phyloP scores from a whole-genome alignment of 1,140 invertebrate genomes.

The Atta colombica region DNA sequence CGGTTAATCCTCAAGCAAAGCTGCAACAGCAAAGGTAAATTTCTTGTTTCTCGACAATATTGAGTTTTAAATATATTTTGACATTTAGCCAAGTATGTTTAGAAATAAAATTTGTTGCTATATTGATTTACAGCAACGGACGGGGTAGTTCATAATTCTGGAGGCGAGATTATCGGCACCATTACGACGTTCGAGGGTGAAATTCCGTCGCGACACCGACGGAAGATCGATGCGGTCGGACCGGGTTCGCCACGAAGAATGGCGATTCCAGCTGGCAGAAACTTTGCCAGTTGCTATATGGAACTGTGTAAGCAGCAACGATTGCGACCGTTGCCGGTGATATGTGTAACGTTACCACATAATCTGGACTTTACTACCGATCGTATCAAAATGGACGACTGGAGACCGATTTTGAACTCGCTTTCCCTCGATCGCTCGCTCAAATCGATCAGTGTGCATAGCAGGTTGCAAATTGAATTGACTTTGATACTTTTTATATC shows the following conservation, averaged over 20 bases:
- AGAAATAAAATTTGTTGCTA: not conserved
- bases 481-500: conserved; percentile 54
- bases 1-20: conserved; percentile 53
- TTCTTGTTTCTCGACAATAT: not conserved
- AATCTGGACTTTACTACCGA: conserved; percentile 90
- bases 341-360: conserved; percentile 82
- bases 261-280: conserved; percentile 73
- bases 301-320: conserved; percentile 83
- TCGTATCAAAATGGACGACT: conserved; percentile 90
- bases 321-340: conserved; percentile 82
- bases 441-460: conserved; percentile 80
- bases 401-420: conserved; percentile 90
- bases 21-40: conserved; percentile 52
- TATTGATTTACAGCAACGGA: conserved; percentile 9
- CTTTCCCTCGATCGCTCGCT: conserved; percentile 89
- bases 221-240: conserved; percentile 48
- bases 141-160: conserved; percentile 24
- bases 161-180: conserved; percentile 6
- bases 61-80: not conserved
- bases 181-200: conserved; percentile 24
- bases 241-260: conserved; percentile 62
- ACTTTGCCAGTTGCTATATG: conserved; percentile 83
- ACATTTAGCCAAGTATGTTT: not conserved
- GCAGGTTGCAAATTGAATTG: conserved; percentile 63
- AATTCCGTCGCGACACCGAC: conserved; percentile 18